These are phyloP conservation scores for Halichoeres trimaculatus DNA, from an alignment of 2,113 vertebrate species.

Conservation along the genomic window DNA sequence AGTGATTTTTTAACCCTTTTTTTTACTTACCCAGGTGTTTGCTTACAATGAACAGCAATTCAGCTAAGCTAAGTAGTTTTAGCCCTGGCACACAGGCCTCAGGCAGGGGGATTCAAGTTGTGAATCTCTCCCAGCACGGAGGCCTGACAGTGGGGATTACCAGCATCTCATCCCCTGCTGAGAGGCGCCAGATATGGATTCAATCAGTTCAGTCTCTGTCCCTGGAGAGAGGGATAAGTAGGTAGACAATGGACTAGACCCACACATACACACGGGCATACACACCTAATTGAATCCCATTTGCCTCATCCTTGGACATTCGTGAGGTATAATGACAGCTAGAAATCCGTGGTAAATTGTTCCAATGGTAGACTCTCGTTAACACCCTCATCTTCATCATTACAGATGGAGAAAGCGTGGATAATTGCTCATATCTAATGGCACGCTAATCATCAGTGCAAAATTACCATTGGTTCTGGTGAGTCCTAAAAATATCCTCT, in stretches of 20 bases:
- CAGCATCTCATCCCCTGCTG: constrained; percentile 54
- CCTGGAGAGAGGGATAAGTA: constrained; percentile 56
- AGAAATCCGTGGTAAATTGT: constrained; percentile 58
- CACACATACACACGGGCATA: constrained; percentile 29
- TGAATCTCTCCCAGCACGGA: constrained; percentile 55
- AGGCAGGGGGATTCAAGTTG: constrained; percentile 32
- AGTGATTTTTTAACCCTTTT: not conserved
- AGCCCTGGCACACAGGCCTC: constrained; percentile 47
- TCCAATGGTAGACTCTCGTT: constrained; percentile 58
- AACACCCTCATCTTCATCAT: constrained; percentile 69
- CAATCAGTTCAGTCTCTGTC: constrained; percentile 44
- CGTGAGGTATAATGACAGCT: constrained; percentile 56
- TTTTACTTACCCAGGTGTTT: constrained; percentile 35
- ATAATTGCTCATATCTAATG: constrained; percentile 77
- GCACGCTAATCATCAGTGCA: constrained; percentile 68
- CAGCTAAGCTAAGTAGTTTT: constrained; percentile 45
- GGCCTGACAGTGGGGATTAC: constrained; percentile 64
- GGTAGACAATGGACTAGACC: constrained; percentile 49
- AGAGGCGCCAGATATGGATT: constrained; percentile 59
- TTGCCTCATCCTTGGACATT: constrained; percentile 53
- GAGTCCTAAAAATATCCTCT: constrained; percentile 54
- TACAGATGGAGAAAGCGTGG: constrained; percentile 52
- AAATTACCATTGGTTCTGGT: constrained; percentile 64
- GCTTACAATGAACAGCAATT: constrained; percentile 28
- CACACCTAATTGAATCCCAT: constrained; percentile 65